Evolutionary conservation across 23 tunicate genomes (phyloP).

Genomic region (Trididemnum clinides): DNA sequence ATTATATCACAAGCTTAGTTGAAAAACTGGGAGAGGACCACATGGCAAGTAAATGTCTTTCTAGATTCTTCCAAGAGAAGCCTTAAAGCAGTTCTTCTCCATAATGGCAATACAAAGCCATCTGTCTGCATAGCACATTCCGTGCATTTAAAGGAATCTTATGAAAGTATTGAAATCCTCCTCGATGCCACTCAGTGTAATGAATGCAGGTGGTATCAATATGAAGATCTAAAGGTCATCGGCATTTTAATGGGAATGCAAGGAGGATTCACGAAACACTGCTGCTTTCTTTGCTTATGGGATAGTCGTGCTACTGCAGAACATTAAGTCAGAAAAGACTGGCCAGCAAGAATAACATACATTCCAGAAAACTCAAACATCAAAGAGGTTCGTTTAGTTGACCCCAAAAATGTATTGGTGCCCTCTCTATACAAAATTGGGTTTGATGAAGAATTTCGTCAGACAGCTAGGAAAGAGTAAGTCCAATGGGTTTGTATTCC

Average conservation of each 20-base stretch:
- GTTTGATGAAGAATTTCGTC: constrained; percentile 40
- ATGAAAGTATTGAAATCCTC: constrained; percentile 39
- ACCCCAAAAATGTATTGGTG: constrained; percentile 3
- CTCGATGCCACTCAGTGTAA: constrained; percentile 13
- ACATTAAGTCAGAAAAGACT: constrained; percentile 31
- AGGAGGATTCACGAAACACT: constrained; percentile 28
- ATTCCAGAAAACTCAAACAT: constrained; percentile 19
- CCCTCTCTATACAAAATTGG: constrained; percentile 15
- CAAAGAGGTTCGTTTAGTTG: neutral
- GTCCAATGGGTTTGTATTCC: constrained; percentile 25
- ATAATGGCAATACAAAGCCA: constrained; percentile 35
- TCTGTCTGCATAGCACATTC: constrained; percentile 10
- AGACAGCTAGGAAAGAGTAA: constrained; percentile 32
- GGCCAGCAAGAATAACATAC: constrained; percentile 28
- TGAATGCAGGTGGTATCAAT: constrained; percentile 18
- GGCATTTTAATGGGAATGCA: constrained; percentile 34
- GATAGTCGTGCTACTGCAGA: constrained; percentile 52
- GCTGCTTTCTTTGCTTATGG: constrained; percentile 44
- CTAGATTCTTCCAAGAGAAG: constrained; percentile 46
- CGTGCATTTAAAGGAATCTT: constrained; percentile 37
- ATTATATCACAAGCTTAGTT: neutral
- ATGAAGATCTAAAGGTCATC: constrained; percentile 38
- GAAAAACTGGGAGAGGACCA: constrained; percentile 41
- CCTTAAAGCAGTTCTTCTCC: constrained; percentile 39
- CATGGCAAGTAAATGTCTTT: constrained; percentile 29